Evolutionary conservation across 2,888 invertebrate genomes (phyloP), one percentile per base, ranked within the genome.

Genomic region (Rotaria magnacalcarata): DNA sequence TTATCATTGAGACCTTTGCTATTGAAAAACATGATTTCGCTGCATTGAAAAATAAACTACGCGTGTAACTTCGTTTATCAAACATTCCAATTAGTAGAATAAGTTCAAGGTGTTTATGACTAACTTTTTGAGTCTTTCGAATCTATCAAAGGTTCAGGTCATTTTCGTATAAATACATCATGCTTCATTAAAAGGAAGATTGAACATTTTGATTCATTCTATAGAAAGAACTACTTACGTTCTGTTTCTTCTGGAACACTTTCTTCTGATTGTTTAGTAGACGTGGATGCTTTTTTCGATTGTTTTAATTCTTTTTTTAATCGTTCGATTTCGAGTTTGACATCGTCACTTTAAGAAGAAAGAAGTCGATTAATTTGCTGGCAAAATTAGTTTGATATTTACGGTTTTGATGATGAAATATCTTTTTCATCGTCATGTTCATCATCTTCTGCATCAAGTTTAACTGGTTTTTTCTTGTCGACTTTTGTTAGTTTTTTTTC

Each of bases 401-500:
- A 50, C 50, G 54, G 24, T 56, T n/a, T 43, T 27, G 43, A 43
- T 56, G 52, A 34, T 41, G 41, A 84, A 84, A 0, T 84, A 24
- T 16, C 16, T n/a, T 52, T 11, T 43, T 21, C 24, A 41, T 43
- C 41, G 21, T 67, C 75, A 34, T 86, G 52, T 41, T 74, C 75
- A 74, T 67, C 50, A 54, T 85, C 86, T 27, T 85, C 80, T 7
- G 56, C 84, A 80, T 86, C 80, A 21, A 80, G 11, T 75, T 19
- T 10, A 4, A 21, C 1, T 52, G 34, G n/a, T 24, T 86, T 54
- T 56, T 88, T 87, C 84, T 87, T 87, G 84, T 88, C 88, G 84
- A 88, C 88, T 6, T 88, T 86, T 27, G 88, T 88, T 87, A 87
- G 85, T n/a, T 89, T 87, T 75, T 89, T 89, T 60, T 87, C 88